phyloP scores from a whole-genome alignment of 2,113 vertebrate species.

The Silurus asotus region DNA sequence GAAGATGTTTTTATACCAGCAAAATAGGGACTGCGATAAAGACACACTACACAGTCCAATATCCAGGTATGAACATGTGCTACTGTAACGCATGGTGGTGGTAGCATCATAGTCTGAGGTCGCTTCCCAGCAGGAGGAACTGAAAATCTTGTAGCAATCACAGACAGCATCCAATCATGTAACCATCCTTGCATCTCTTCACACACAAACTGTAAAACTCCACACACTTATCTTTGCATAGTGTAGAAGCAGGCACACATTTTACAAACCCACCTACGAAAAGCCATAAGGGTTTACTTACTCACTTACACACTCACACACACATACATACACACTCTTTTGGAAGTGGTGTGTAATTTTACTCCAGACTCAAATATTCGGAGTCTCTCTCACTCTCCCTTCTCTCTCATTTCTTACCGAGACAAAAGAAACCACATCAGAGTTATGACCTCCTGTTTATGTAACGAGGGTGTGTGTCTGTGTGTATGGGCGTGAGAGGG shows the following conservation, averaged over 20 bases:
- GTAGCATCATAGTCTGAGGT: neutral
- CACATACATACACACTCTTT: neutral
- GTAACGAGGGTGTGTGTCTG: slow-evolving; percentile 16
- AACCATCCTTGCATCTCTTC: neutral
- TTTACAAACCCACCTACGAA: neutral
- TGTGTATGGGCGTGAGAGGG: neutral
- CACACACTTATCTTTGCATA: neutral
- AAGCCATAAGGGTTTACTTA: neutral
- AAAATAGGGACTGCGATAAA: neutral
- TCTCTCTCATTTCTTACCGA: slow-evolving; percentile 10
- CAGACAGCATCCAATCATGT: neutral
- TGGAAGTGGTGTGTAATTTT: slow-evolving; percentile 29
- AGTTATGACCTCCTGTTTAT: slow-evolving; percentile 32
- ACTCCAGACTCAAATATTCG: neutral
- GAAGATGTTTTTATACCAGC: no score
- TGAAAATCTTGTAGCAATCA: neutral
- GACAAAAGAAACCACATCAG: slow-evolving; percentile 30
- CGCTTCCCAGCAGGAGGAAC: neutral
- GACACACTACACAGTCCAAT: neutral
- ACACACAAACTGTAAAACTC: neutral
- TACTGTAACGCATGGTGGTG: neutral
- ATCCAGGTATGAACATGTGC: neutral
- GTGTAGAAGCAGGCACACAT: slow-evolving; percentile 1
- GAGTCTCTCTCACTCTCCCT: neutral
- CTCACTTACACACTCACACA: slow-evolving; percentile 20